Evolutionary conservation across 2,113 vertebrate genomes (phyloP).

Genomic region (Neolamprologus devosi): DNA sequence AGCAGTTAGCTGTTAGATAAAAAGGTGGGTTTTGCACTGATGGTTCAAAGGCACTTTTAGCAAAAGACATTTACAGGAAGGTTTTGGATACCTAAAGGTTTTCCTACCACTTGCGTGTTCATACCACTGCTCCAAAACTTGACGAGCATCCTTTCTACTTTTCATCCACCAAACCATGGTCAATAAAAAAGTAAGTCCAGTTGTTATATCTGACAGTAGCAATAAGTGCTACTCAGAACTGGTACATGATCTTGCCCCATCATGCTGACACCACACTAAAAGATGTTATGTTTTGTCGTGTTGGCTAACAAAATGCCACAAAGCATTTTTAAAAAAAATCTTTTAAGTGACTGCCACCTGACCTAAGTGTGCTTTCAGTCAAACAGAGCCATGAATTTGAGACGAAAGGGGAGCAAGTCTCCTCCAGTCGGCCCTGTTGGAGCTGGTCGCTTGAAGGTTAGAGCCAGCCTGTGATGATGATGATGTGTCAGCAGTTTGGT

Average conservation of each 20-base stretch:
- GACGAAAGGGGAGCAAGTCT: neutral
- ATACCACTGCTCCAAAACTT: neutral
- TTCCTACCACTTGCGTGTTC: rapidly evolving
- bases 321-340: rapidly evolving
- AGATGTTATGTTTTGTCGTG: neutral
- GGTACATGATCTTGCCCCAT: neutral
- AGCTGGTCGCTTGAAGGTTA: constrained; percentile 46
- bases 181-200: neutral
- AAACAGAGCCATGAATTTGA: neutral
- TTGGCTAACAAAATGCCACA: neutral
- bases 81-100: neutral
- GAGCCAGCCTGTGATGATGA: neutral
- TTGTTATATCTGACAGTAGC: neutral
- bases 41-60: neutral
- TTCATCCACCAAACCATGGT: neutral
- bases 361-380: neutral
- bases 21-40: neutral
- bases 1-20: neutral
- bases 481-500: constrained; percentile 22
- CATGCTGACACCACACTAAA: neutral
- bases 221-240: neutral
- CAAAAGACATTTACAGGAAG: neutral
- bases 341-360: neutral
- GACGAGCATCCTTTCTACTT: neutral
- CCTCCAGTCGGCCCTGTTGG: neutral